phyloP scores from a whole-genome alignment of 2,113 vertebrate genomes.

The Perognathus longimembris region DNA sequence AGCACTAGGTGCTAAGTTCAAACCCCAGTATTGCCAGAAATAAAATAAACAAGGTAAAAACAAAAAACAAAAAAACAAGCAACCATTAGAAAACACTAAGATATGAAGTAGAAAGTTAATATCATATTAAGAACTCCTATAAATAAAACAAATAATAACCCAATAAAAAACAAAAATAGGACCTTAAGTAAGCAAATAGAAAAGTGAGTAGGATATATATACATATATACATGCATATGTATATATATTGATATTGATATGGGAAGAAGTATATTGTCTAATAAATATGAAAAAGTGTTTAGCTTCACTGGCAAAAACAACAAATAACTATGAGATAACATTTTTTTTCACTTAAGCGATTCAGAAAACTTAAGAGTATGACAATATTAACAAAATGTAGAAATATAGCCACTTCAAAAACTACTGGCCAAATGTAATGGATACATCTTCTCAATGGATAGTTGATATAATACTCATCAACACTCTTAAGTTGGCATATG shows the following conservation, averaged over 20 bases:
- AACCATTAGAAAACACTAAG: constrained; percentile 44
- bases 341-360: constrained; percentile 43
- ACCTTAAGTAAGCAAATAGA: not conserved
- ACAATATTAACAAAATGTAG: constrained; percentile 1
- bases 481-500: constrained; percentile 26
- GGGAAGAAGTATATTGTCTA: too few species aligned
- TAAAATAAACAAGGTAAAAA: not conserved
- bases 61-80: constrained; percentile 51
- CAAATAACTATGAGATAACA: constrained; percentile 7
- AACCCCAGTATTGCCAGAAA: not conserved
- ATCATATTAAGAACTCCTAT: not conserved
- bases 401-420: constrained; percentile 14
- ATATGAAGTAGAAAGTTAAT: constrained; percentile 1
- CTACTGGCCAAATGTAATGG: not conserved
- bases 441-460: not conserved
- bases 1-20: too few species aligned
- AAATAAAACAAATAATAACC: not conserved
- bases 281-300: not conserved
- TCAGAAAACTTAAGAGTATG: constrained; percentile 20
- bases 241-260: not conserved
- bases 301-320: not conserved
- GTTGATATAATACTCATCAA: not conserved
- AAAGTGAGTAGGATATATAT: too few species aligned
- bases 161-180: not conserved
- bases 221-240: too few species aligned